Evolutionary conservation across 1,140 invertebrate species (phyloP), one percentile per base, ranked within the genome.

Genomic region (Amyelois transitella): DNA sequence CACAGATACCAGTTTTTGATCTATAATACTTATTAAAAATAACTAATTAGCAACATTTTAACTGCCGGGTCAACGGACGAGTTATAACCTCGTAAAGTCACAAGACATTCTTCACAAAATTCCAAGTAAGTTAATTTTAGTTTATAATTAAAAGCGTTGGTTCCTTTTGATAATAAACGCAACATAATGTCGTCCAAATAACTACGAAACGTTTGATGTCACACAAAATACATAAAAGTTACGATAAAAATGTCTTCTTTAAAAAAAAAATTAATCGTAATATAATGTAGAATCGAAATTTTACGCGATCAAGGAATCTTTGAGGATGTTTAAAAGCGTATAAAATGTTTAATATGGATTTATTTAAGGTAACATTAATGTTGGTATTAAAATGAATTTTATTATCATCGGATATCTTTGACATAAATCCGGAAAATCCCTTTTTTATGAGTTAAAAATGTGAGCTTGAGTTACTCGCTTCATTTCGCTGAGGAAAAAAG

Each of bases 101-200:
- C 43, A 45, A 22, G 24, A 45, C n/a, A 25, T 24, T 43, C 43
- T 20, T 18, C n/a, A 28, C 21, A 53, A 44, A 53, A 45, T 38
- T 38, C 32, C 32, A 38, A 38, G 32, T 38, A 14, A 38, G 32
- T 38, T 38, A 38, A 38, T 38, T 38, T 38, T 38, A 38, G 32
- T 14, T 51, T 45, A 53, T 53, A 53, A 53, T 53, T 53, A 53
- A 53, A 53, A 44, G 2, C 43, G 18, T 45, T n/a, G n/a, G n/a
- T n/a, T 18, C 14, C 25, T 53, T 43, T 45, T 24, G 38, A 21
- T 14, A 53, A 53, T 53, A 53, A 53, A 53, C 24, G 51, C 51
- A 53, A 45, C 43, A 45, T 45, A 45, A 20, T 53, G 22, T 18
- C 18, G 38, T 10, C n/a, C 20, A n/a, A 14, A 38, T 14, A 38